Percentiles rank a stretch among this genome's conserved stretches.
Evolutionary conservation across 2,797 vertebrate genomes (phyloP).

Genomic region (Macrochelys suwanniensis): DNA sequence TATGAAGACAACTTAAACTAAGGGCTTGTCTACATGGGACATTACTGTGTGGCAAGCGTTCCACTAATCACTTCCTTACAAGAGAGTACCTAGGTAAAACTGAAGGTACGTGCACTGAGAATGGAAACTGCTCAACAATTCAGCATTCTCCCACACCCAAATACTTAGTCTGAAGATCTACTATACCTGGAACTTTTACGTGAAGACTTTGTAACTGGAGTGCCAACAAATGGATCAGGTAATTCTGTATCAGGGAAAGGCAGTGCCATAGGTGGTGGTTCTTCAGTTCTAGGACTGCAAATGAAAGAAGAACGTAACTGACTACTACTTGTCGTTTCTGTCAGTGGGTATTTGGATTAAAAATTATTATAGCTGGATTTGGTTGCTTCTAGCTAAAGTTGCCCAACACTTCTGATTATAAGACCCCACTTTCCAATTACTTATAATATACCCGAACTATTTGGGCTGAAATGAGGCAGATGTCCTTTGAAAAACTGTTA

Average conservation of each 20-base stretch:
- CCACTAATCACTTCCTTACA: background rate
- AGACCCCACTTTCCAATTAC: background rate
- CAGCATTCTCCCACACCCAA: background rate
- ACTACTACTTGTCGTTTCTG: background rate
- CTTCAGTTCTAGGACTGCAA: conserved; percentile 79
- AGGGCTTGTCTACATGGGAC: background rate
- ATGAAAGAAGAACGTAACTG: background rate
- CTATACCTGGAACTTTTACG: conserved; percentile 89
- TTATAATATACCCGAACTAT: background rate
- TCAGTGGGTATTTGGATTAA: background rate
- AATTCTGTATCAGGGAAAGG: conserved; percentile 68
- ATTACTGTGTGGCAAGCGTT: background rate
- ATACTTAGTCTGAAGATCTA: background rate
- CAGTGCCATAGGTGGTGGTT: conserved; percentile 50
- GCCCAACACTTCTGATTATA: rapidly evolving
- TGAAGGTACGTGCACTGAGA: background rate
- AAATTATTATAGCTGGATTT: background rate
- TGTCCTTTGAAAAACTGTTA: background rate
- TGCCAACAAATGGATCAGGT: conserved; percentile 90
- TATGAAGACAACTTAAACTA: background rate
- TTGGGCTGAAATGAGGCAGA: background rate
- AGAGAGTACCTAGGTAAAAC: background rate
- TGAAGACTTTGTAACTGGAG: conserved; percentile 86
- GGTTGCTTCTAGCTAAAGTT: background rate
- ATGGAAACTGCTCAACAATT: background rate